A percentile compares a stretch with the other conserved stretches of the same genome.
Evolutionary conservation across 2,888 invertebrate genomes (phyloP).

Genomic region (Drosophila rubida): DNA sequence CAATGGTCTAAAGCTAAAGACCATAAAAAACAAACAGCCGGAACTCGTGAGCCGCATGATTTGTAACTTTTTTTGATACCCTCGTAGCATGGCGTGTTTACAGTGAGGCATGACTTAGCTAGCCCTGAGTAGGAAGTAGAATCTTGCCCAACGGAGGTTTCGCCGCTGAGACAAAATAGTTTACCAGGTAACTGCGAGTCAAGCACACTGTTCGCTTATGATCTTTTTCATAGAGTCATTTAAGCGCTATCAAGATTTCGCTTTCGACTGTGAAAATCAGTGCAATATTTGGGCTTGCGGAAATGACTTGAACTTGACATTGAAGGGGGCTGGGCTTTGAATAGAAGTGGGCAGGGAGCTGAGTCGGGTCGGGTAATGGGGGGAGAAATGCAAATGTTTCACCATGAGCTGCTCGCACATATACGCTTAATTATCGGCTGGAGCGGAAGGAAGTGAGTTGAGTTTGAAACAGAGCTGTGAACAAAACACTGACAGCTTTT

Average conservation of each 20-base stretch:
- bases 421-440: conserved; percentile 27
- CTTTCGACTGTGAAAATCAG: conserved; percentile 39
- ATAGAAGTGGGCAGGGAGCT: background rate
- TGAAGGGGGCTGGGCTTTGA: conserved; percentile 34
- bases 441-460: conserved; percentile 62
- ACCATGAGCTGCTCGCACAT: conserved; percentile 35
- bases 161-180: background rate
- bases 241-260: conserved; percentile 44
- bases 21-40: conserved; percentile 58
- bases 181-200: conserved; percentile 4
- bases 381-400: conserved; percentile 63
- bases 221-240: conserved; percentile 13
- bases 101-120: background rate
- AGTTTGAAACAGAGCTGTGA: conserved; percentile 21
- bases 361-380: background rate
- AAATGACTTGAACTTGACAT: conserved; percentile 72
- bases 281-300: conserved; percentile 56
- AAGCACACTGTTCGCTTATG: background rate
- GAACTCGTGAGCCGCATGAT: conserved; percentile 71
- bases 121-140: background rate
- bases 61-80: conserved; percentile 63
- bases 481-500: conserved; percentile 7
- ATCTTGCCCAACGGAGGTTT: background rate
- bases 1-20: conserved; percentile 58
- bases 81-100: background rate